Evolutionary conservation across 2,888 invertebrate species (phyloP).

Genomic region (Aleiodes leptofemur): DNA sequence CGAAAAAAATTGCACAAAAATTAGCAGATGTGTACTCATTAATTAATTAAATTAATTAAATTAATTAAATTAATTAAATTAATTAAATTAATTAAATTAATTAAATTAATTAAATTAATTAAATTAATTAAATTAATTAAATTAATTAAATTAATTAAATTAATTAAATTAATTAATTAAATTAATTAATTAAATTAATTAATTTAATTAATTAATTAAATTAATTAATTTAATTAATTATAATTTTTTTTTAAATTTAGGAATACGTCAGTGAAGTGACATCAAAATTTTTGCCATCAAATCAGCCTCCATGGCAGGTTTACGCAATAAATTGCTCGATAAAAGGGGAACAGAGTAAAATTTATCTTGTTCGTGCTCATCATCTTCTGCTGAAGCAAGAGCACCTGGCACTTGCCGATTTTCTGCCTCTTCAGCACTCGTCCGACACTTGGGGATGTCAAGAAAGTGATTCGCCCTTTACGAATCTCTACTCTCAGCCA

Average conservation of each 20-base stretch:
- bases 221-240: too few species aligned
- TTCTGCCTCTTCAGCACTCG: slow-evolving; percentile 79
- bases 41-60: too few species aligned
- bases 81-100: too few species aligned
- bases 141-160: too few species aligned
- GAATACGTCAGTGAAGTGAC: slow-evolving; percentile 87
- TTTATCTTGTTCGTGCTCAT: slow-evolving; percentile 84
- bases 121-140: too few species aligned
- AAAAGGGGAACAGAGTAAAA: slow-evolving; percentile 75
- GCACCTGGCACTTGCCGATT: slow-evolving; percentile 84
- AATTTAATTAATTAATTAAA: too few species aligned
- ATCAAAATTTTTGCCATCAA: slow-evolving; percentile 84
- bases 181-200: too few species aligned
- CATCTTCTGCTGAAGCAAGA: slow-evolving; percentile 86
- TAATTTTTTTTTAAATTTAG: slow-evolving; percentile 72
- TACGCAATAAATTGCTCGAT: slow-evolving; percentile 78
- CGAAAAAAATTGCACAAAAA: too few species aligned
- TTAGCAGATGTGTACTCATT: too few species aligned
- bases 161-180: too few species aligned
- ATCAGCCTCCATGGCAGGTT: slow-evolving; percentile 89
- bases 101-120: too few species aligned
- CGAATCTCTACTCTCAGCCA: slow-evolving; percentile 67
- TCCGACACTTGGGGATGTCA: slow-evolving; percentile 72
- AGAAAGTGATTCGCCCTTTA: slow-evolving; percentile 72
- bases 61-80: too few species aligned